Base-by-base conservation (phyloP, 2,113 vertebrate species). In the Cavia porcellus region DNA sequence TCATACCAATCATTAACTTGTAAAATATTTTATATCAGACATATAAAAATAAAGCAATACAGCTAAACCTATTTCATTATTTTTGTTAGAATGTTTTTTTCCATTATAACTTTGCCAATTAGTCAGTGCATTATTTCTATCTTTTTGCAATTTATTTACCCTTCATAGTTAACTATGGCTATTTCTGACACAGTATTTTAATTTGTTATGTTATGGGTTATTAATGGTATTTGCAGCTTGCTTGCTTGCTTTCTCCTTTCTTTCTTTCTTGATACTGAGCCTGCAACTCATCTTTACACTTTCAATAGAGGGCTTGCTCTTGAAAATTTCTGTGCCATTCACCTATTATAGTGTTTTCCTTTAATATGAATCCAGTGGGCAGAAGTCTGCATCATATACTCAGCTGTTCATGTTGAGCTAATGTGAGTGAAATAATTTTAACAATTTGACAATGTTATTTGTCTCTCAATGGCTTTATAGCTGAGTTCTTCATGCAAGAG, bases 11-110 rank as follows among this genome's bases (percentile, higher is more conserved):
- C 57, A 91, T 84, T 61, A 62, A 52, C 84, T 96, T 97, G 11
- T 95, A 91, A 83, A 92, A 61, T 85, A 95, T 92, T 97, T 95
- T 86, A 92, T 90, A 90, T 62, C 52, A 95, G 2, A 5, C 24
- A 55, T 77, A 86, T 89, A 42, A 93, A 97, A 92, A 94, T 64
- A 59, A 95, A 90, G 83, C 55, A 57, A 14, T 45, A 20, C 42
- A 94, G 62, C 55, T 70, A 86, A 96, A 91, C 9, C 77, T 55
- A 57, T 85, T 93, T 85, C 72, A 80, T 61, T 79, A 86, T 68
- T 94, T 96, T 92, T 74, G 4, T 70, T 62, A 77, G 94, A 77
- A 28, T 61, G 14, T 59, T 32, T 91, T 94, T 97, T 90, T 89
- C 15, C 8, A 38, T 13, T 57, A 2, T 72, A 28, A 47, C 61